These are phyloP conservation scores for Pelusios castaneus DNA, from an alignment of 2,113 vertebrate genomes.

Conservation along the genomic window DNA sequence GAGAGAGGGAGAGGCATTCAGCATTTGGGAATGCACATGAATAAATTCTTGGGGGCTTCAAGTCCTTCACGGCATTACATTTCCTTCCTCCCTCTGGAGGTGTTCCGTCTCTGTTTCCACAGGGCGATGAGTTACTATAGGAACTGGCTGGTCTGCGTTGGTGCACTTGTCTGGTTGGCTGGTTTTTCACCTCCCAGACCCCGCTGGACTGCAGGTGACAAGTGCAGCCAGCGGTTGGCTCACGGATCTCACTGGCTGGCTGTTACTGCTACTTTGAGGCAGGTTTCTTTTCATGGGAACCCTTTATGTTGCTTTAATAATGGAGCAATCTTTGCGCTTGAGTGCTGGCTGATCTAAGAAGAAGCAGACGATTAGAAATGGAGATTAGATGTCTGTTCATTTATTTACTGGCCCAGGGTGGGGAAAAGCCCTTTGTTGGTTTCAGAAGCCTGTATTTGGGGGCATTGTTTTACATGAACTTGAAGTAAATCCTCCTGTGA, in stretches of 20 bases:
- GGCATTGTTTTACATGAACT: background rate
- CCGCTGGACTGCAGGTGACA: fast-evolving
- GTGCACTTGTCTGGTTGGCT: background rate
- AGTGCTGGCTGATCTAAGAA: background rate
- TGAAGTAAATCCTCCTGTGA: background rate
- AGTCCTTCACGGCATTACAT: background rate
- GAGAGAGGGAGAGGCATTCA: background rate
- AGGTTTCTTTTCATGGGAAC: background rate
- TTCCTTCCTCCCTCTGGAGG: background rate
- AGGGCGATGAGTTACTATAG: background rate
- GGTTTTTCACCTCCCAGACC: background rate
- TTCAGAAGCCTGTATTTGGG: background rate
- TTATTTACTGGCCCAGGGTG: background rate
- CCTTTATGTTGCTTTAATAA: background rate
- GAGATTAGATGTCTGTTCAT: background rate
- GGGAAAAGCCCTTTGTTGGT: background rate
- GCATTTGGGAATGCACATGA: background rate
- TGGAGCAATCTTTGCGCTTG: background rate
- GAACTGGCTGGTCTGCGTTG: background rate
- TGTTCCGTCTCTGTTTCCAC: background rate
- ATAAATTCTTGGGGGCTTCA: background rate
- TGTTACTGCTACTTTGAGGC: background rate
- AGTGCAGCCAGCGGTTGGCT: background rate
- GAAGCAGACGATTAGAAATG: background rate
- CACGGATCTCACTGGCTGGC: fast-evolving